Evolutionary conservation across 2,797 vertebrate genomes (phyloP).

Genomic region (Cyprinodon diabolis): DNA sequence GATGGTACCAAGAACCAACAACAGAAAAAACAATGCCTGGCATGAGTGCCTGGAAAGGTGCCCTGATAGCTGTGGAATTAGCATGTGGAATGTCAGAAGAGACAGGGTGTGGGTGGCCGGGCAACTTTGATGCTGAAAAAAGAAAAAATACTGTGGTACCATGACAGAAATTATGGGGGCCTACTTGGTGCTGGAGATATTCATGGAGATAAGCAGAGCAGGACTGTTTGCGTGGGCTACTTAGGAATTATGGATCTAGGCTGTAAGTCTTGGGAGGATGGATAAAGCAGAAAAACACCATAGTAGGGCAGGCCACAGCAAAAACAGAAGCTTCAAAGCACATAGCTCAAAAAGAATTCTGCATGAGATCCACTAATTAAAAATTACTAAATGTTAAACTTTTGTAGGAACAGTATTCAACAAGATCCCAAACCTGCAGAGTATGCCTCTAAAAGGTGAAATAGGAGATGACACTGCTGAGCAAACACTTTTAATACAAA

Average conservation of each 20-base stretch:
- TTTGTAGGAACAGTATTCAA: background rate
- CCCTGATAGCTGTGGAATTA: background rate
- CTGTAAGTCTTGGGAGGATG: slow-evolving; percentile 8
- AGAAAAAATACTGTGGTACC: background rate
- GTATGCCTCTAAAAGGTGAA: background rate
- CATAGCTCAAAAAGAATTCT: slow-evolving; percentile 2
- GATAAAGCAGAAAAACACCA: slow-evolving; percentile 10
- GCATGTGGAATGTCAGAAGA: slow-evolving; percentile 5
- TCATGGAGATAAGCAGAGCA: slow-evolving; percentile 6
- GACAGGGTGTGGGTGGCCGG: slow-evolving; percentile 1
- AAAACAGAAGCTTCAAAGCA: background rate
- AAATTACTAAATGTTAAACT: background rate
- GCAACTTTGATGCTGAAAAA: background rate
- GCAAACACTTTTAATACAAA: background rate
- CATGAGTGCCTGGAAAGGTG: slow-evolving; percentile 1
- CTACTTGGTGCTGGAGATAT: slow-evolving; percentile 6
- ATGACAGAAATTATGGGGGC: slow-evolving; percentile 9
- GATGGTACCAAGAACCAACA: slow-evolving; percentile 14
- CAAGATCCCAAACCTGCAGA: background rate
- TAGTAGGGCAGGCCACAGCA: background rate
- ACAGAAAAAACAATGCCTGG: slow-evolving; percentile 7
- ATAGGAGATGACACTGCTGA: background rate
- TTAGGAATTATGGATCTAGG: slow-evolving; percentile 6
- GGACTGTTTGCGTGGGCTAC: slow-evolving; percentile 9
- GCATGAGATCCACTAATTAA: background rate